Evolutionary conservation across 2,888 invertebrate genomes (phyloP), one percentile per base, ranked within the genome.

Genomic region (Calameuta filiformis): DNA sequence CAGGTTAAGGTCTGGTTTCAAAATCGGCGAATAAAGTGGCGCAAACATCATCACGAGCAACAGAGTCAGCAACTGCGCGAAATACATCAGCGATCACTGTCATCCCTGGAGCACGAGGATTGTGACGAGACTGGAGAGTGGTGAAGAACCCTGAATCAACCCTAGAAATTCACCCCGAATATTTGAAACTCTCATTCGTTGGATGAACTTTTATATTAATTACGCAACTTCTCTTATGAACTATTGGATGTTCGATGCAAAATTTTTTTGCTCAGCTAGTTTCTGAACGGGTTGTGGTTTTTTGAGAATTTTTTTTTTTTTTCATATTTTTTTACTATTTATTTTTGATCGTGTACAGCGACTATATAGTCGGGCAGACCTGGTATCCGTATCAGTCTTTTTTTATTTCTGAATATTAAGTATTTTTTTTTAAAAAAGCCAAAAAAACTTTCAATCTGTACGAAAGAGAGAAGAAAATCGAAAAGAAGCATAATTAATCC

Each of bases 11-110:
- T 90, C 75, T 90, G 90, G 90, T 91, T 90, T 91, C 98, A 98
- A 92, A 98, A 98, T 90, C 93, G 98, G 6, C 94, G 98, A 69
- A 99, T 99, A 85, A 98, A 98, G 93, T 98, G 98, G 98, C 94
- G 98, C 75, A 99, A 99, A 89, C 97, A 98, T 87, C 98, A 98
- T 87, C 92, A 98, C 85, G 98, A 98, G 90, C 94, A 98, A 86
- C 98, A 98, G 69, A 97, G 98, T 90, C 97, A 97, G 87, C 93
- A 97, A 34, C 92, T 98, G 79, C 97, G 93, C 94, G 91, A 91
- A 80, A 86, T 90, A 69, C 87, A 87, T 77, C 91, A 91, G 76
- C 88, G 88, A 69, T 89, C 93, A n/a, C 78, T 92, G 73, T 83
- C 83, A 75, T 85, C 89, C 30, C 86, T 92, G 34, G 93, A 93